phyloP scores from a whole-genome alignment of 2,888 invertebrate genomes.

The Conistra vaccinii region DNA sequence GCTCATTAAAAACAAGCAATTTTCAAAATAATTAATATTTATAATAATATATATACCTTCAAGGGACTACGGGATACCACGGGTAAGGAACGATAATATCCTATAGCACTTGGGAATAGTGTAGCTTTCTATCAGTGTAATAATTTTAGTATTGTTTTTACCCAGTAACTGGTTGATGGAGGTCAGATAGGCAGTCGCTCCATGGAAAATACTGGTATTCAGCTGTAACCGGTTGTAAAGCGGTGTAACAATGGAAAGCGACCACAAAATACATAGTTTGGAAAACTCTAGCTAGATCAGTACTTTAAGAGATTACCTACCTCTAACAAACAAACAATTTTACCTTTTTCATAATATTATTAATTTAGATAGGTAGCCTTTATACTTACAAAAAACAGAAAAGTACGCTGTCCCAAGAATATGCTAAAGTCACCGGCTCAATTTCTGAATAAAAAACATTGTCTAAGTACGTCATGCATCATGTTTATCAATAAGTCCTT shows the following conservation, averaged over 20 bases:
- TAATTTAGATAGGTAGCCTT: not conserved
- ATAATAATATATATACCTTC: too few species aligned
- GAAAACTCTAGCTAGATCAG: not conserved
- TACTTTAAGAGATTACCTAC: not conserved
- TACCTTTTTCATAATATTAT: too few species aligned
- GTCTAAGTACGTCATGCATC: conserved; percentile 62
- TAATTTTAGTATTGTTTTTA: too few species aligned
- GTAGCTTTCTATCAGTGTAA: not conserved
- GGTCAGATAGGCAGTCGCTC: not conserved
- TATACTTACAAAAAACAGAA: not conserved
- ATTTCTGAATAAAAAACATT: conserved; percentile 28
- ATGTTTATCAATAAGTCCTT: conserved; percentile 77
- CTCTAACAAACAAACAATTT: not conserved
- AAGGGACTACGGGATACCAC: too few species aligned
- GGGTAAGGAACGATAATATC: too few species aligned
- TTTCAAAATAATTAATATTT: too few species aligned
- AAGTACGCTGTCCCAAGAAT: not conserved
- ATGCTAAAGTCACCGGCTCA: conserved; percentile 15
- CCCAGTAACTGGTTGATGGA: not conserved
- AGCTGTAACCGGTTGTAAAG: too few species aligned
- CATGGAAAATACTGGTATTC: not conserved
- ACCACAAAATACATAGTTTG: not conserved
- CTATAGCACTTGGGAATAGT: not conserved
- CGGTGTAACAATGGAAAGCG: too few species aligned
- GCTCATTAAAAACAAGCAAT: not conserved